A percentile compares a stretch with the other conserved stretches of the same genome.
These are phyloP conservation scores for Tinea pellionella DNA, from an alignment of 2,888 invertebrate species.

Conservation along the genomic window DNA sequence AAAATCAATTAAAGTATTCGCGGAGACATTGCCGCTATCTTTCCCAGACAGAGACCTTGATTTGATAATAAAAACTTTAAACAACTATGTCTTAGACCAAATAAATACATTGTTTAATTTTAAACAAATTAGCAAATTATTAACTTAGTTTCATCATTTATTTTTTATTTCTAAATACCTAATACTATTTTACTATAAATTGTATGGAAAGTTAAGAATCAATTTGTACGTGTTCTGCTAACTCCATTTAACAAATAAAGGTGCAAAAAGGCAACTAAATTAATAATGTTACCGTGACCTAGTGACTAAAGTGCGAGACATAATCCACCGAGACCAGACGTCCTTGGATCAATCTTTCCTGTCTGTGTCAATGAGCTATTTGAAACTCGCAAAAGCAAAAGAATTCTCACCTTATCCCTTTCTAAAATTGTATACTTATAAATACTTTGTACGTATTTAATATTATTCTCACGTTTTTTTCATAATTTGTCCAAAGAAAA, in stretches of 20 bases:
- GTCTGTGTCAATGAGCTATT: not conserved
- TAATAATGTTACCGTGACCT: not conserved
- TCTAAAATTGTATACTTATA: no score
- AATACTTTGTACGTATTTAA: no score
- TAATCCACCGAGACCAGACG: not conserved
- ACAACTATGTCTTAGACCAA: not conserved
- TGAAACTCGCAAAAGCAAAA: not conserved
- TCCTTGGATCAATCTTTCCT: not conserved
- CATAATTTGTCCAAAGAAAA: no score
- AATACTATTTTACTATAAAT: no score
- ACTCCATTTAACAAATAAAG: no score
- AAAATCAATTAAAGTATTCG: not conserved
- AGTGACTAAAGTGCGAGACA: not conserved
- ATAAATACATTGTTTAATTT: not conserved
- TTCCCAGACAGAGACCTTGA: not conserved
- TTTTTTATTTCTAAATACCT: not conserved
- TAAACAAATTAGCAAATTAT: not conserved
- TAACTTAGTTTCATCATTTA: not conserved
- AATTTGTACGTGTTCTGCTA: no score
- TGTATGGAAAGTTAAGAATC: no score
- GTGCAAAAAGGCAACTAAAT: not conserved
- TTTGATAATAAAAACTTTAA: not conserved
- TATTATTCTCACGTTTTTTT: no score
- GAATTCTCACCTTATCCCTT: no score
- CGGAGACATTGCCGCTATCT: not conserved